These are phyloP conservation scores for Sminthurides aquaticus DNA, from an alignment of 2,888 invertebrate genomes.

Conservation along the genomic window DNA sequence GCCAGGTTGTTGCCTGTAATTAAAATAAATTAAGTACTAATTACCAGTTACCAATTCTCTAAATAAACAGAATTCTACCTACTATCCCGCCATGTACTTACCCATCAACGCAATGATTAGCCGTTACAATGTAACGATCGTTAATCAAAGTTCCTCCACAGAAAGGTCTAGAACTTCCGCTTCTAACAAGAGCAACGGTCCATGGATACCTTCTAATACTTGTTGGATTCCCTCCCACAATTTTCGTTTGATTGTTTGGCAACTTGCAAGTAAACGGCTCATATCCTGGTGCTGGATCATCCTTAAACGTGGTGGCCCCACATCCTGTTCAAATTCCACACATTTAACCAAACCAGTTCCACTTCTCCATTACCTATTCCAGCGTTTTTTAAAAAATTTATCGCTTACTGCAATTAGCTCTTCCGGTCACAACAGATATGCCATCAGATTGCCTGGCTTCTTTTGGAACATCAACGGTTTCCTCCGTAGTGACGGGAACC, in stretches of 20 bases:
- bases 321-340: not conserved
- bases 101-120: conserved; percentile 4
- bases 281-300: no score
- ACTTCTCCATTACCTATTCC: not conserved
- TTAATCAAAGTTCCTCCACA: conserved; percentile 1
- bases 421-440: not conserved
- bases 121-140: not conserved
- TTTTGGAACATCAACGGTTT: not conserved
- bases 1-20: not conserved
- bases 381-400: not conserved
- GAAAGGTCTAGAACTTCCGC: not conserved
- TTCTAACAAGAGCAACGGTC: not conserved
- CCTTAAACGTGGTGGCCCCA: no score
- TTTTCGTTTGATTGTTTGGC: not conserved
- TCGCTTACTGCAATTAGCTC: not conserved
- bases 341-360: not conserved
- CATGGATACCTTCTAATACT: not conserved
- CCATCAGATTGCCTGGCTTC: not conserved
- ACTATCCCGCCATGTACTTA: not conserved
- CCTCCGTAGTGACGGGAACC: not conserved
- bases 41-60: no score
- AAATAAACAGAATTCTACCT: no score
- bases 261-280: not conserved
- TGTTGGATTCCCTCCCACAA: not conserved
- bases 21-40: no score